A percentile compares a stretch with the other conserved stretches of the same genome.
Evolutionary conservation across 2,888 invertebrate species (phyloP).

Genomic region (Callyntrura sp.): DNA sequence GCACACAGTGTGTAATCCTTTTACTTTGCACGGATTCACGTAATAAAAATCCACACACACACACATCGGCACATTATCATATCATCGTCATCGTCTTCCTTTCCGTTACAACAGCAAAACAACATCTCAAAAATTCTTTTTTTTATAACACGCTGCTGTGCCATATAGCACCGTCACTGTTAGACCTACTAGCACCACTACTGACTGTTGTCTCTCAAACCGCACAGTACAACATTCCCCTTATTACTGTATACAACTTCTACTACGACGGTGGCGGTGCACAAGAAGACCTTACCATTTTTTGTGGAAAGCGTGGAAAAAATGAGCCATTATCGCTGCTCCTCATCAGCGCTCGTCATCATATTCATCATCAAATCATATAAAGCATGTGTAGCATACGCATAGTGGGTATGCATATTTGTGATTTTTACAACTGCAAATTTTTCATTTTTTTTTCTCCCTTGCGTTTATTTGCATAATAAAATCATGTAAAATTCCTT

Average conservation of each 20-base stretch:
- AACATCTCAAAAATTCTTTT: conserved; percentile 7
- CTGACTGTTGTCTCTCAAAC: too few species aligned
- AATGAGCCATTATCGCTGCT: conserved; percentile 67
- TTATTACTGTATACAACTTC: not conserved
- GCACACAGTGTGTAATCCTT: conserved; percentile 30
- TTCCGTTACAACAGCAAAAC: not conserved
- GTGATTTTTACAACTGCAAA: too few species aligned
- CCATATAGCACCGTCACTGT: too few species aligned
- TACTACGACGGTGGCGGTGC: not conserved
- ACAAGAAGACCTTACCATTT: conserved; percentile 23
- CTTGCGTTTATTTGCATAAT: conserved; percentile 62
- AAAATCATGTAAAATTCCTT: conserved; percentile 55
- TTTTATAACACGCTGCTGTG: not conserved
- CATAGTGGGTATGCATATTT: too few species aligned
- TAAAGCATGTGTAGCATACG: too few species aligned
- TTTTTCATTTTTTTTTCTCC: conserved; percentile 26
- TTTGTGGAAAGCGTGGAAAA: conserved; percentile 62
- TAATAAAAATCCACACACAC: too few species aligned
- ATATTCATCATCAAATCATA: conserved; percentile 23
- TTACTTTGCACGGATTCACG: conserved; percentile 33
- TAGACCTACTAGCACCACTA: too few species aligned
- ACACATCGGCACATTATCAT: not conserved
- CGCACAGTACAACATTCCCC: not conserved
- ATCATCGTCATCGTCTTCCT: conserved; percentile 28
- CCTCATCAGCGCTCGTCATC: conserved; percentile 40